Evolutionary conservation across 2,113 vertebrate species (phyloP).

Genomic region (Menidia beryllina): DNA sequence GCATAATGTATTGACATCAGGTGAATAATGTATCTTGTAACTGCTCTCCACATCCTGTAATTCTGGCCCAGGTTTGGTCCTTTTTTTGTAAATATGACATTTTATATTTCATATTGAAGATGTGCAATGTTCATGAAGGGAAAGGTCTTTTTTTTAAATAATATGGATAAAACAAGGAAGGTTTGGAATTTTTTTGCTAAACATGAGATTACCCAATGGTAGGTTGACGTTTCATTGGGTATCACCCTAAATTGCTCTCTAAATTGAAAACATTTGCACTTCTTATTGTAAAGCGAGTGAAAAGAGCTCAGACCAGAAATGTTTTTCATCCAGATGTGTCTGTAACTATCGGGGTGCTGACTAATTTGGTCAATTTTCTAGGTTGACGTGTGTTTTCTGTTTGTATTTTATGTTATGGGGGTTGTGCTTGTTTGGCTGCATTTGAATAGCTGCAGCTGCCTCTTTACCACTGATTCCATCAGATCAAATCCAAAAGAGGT

Average conservation of each 20-base stretch:
- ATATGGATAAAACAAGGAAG: constrained; percentile 8
- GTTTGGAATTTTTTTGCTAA: constrained; percentile 48
- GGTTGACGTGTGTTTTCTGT: constrained; percentile 8
- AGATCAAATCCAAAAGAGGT: not conserved
- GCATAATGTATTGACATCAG: not conserved
- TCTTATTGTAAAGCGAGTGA: not conserved
- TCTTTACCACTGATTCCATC: not conserved
- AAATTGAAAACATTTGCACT: not conserved
- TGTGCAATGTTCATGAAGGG: constrained; percentile 58
- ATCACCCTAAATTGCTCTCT: not conserved
- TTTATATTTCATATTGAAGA: constrained; percentile 59
- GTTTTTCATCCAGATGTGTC: constrained; percentile 26
- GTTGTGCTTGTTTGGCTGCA: constrained; percentile 40
- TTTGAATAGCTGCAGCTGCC: not conserved
- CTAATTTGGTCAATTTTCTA: constrained; percentile 24
- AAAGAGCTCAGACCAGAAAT: constrained; percentile 15
- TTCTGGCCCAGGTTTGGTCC: constrained; percentile 20
- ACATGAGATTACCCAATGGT: no score
- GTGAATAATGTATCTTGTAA: not conserved
- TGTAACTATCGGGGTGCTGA: constrained; percentile 49
- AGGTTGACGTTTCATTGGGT: not conserved
- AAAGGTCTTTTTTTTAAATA: not conserved
- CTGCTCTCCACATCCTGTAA: not conserved
- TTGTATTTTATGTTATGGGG: constrained; percentile 15
- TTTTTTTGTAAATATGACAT: constrained; percentile 51